Conservation (phyloP, 1,140 invertebrate species). For the Diuraphis noxia region DNA sequence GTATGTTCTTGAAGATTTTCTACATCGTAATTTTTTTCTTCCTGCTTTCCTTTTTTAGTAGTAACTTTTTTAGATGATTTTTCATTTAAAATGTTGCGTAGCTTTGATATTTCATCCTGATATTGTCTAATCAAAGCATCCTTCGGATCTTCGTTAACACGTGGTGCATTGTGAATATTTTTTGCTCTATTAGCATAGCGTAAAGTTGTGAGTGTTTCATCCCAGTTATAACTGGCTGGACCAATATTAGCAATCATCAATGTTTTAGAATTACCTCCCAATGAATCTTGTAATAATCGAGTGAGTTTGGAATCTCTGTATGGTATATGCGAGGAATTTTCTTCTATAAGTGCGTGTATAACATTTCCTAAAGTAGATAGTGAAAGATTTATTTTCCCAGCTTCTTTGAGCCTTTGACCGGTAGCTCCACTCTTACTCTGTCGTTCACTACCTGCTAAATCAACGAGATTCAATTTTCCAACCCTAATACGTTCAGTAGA, state of each 20-base stretch:
- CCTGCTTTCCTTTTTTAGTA: slow-evolving; percentile 18
- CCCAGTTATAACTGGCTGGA: slow-evolving; percentile 93
- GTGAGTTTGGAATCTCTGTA: slow-evolving; percentile 95
- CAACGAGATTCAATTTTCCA: slow-evolving; percentile 75
- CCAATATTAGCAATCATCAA: slow-evolving; percentile 97
- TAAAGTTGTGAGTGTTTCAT: slow-evolving; percentile 90
- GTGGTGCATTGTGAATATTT: slow-evolving; percentile 93
- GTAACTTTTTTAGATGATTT: slow-evolving; percentile 53
- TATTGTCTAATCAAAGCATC: slow-evolving; percentile 86
- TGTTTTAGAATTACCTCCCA: slow-evolving; percentile 94
- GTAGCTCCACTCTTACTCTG: slow-evolving; percentile 88
- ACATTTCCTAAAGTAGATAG: slow-evolving; percentile 93
- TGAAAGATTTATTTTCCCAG: slow-evolving; percentile 93
- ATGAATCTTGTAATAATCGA: slow-evolving; percentile 86
- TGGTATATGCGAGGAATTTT: slow-evolving; percentile 82
- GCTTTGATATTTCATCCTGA: slow-evolving; percentile 75
- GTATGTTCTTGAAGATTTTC: slow-evolving; percentile 52
- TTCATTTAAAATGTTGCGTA: slow-evolving; percentile 48
- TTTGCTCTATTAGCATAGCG: slow-evolving; percentile 93
- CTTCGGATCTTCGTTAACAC: slow-evolving; percentile 95
- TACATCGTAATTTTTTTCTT: slow-evolving; percentile 50
- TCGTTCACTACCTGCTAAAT: slow-evolving; percentile 84
- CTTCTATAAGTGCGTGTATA: slow-evolving; percentile 88
- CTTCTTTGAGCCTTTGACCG: slow-evolving; percentile 90
- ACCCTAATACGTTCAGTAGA: slow-evolving; percentile 66